phyloP scores from a whole-genome alignment of 2,113 vertebrate species.

The Lepisosteus oculatus region DNA sequence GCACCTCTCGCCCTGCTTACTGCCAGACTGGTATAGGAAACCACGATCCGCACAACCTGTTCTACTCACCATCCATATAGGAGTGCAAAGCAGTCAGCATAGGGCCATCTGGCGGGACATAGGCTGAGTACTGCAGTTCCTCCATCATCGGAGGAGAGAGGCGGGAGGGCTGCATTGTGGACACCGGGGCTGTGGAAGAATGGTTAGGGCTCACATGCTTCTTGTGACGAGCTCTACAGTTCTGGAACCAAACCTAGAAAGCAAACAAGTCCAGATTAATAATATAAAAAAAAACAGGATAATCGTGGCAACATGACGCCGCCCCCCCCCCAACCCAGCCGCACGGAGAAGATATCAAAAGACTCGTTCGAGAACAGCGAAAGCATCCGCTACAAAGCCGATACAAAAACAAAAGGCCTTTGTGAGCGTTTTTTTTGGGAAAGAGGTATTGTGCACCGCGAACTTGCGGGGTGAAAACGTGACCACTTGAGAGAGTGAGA shows the following conservation, averaged over 20 bases:
- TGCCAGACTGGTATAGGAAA: too few relatives aligned
- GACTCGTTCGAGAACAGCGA: too few relatives aligned
- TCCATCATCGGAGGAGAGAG: slow-evolving; percentile 82
- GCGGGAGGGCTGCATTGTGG: slow-evolving; percentile 72
- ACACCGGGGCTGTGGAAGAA: slow-evolving; percentile 72
- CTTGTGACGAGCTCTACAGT: slow-evolving; percentile 93
- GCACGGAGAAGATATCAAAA: too few relatives aligned
- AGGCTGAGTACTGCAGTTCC: slow-evolving; percentile 84
- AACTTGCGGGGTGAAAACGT: neutral
- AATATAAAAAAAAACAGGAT: neutral
- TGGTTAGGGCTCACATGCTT: slow-evolving; percentile 89
- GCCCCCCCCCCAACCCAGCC: neutral
- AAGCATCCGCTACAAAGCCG: too few relatives aligned
- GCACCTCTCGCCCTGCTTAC: too few relatives aligned
- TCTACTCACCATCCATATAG: slow-evolving; percentile 86
- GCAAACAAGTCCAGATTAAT: neutral
- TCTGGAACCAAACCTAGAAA: slow-evolving; percentile 93
- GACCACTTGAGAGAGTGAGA: neutral
- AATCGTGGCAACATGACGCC: neutral
- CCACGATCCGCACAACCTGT: too few relatives aligned
- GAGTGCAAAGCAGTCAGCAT: slow-evolving; percentile 86
- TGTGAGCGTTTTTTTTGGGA: neutral
- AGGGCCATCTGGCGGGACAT: slow-evolving; percentile 79
- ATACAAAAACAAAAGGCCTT: neutral
- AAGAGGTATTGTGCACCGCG: neutral